Percentiles rank a stretch among this genome's conserved stretches.
phyloP scores from a whole-genome alignment of 1,140 invertebrate species.

The Drosophila sp. region DNA sequence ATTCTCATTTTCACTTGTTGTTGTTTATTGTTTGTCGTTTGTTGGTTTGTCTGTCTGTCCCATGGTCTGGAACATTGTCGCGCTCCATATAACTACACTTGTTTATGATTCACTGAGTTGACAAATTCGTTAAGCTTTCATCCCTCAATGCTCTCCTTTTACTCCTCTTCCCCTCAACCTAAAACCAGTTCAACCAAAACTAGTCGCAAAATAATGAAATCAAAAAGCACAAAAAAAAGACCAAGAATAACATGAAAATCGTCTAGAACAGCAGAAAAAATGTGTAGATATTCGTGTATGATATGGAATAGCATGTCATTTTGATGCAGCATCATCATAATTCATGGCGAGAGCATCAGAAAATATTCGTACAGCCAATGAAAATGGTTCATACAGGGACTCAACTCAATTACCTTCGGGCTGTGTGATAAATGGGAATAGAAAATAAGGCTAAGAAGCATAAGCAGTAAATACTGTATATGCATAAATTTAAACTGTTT shows the following conservation, averaged over 20 bases:
- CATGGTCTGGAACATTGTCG: conserved; percentile 43
- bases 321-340: conserved; percentile 76
- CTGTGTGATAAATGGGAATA: neutral
- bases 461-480: neutral
- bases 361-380: conserved; percentile 49
- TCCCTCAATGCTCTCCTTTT: neutral
- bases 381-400: conserved; percentile 53
- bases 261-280: conserved; percentile 41
- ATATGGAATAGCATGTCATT: conserved; percentile 57
- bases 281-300: conserved; percentile 45
- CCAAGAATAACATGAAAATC: conserved; percentile 47
- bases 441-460: neutral
- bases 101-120: conserved; percentile 77
- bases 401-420: neutral
- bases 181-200: conserved; percentile 37
- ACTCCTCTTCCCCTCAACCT: neutral
- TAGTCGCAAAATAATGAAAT: conserved; percentile 51
- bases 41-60: conserved; percentile 14
- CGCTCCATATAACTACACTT: conserved; percentile 62
- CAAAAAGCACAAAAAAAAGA: conserved; percentile 37
- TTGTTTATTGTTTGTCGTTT: conserved; percentile 12
- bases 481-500: neutral
- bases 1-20: conserved; percentile 45
- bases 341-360: conserved; percentile 44
- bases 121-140: conserved; percentile 60